Percentiles rank a stretch among this genome's conserved stretches.
Conservation (phyloP, 2,797 vertebrate species). For the Clamator glandarius region DNA sequence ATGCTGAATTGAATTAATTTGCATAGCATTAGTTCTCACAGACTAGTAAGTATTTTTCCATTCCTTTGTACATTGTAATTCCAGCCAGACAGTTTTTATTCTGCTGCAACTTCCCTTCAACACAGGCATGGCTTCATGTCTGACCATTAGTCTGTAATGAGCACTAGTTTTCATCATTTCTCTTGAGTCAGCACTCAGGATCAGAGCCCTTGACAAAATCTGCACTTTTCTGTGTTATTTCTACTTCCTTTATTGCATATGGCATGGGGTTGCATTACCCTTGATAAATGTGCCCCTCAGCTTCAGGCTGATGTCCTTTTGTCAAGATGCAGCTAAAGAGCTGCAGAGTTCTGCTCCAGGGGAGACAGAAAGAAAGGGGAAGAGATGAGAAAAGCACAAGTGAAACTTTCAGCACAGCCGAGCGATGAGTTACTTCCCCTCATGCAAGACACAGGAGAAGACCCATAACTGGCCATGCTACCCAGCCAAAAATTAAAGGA, state of each 20-base stretch:
- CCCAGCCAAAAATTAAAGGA: background rate
- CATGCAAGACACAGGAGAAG: background rate
- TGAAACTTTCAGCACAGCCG: background rate
- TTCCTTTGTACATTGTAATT: conserved; percentile 62
- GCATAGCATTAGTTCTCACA: conserved; percentile 70
- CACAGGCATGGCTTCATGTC: background rate
- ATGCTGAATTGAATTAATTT: conserved; percentile 71
- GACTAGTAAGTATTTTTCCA: conserved; percentile 66
- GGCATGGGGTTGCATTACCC: background rate
- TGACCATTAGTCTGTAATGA: background rate
- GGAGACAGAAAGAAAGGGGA: background rate
- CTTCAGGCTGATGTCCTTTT: background rate
- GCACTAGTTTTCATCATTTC: background rate
- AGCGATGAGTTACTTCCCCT: background rate
- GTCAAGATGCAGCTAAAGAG: background rate
- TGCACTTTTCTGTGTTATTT: background rate
- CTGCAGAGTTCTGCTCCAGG: background rate
- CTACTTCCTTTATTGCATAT: background rate
- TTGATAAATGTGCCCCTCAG: background rate
- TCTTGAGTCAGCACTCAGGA: background rate
- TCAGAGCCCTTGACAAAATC: background rate
- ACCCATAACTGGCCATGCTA: background rate
- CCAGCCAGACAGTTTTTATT: conserved; percentile 19
- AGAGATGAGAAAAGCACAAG: conserved; percentile 32
- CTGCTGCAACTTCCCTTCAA: background rate